Percentiles rank a stretch among this genome's conserved stretches.
Evolutionary conservation across 2,113 vertebrate species (phyloP).

Genomic region (Colius striatus): DNA sequence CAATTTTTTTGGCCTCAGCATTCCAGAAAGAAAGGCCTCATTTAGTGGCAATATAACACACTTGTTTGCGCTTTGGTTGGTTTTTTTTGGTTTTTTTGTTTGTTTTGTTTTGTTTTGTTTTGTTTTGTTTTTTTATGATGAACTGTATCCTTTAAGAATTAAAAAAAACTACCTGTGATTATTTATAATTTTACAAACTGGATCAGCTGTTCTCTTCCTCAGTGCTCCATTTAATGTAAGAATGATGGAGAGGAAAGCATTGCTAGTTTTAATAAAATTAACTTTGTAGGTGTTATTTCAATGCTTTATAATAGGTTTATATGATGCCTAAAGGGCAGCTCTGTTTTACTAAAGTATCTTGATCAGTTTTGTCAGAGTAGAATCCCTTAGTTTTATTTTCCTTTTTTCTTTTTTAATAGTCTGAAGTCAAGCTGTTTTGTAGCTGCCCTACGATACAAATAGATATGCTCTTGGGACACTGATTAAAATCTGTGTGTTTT

Average conservation of each 20-base stretch:
- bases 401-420: not conserved
- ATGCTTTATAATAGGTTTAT: slow-evolving; percentile 25
- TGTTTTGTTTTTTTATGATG: not conserved
- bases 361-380: slow-evolving; percentile 4
- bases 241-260: not conserved
- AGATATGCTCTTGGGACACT: not conserved
- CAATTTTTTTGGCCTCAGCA: not conserved
- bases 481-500: slow-evolving; percentile 52
- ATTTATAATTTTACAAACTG: not conserved
- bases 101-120: too few relatives aligned
- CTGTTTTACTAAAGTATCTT: slow-evolving; percentile 6
- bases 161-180: not conserved
- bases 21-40: not conserved
- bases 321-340: not conserved
- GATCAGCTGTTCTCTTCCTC: not conserved
- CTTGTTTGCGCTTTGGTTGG: not conserved
- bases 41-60: not conserved
- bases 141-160: not conserved
- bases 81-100: not conserved
- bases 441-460: not conserved
- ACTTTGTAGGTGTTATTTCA: slow-evolving; percentile 33
- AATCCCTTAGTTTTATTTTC: not conserved
- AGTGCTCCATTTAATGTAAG: not conserved
- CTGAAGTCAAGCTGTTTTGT: slow-evolving; percentile 39
- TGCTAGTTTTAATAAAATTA: slow-evolving; percentile 66